Evolutionary conservation across 1,140 invertebrate genomes (phyloP), one percentile per base, ranked within the genome.

Genomic region (Drosophila sturtevanti): DNA sequence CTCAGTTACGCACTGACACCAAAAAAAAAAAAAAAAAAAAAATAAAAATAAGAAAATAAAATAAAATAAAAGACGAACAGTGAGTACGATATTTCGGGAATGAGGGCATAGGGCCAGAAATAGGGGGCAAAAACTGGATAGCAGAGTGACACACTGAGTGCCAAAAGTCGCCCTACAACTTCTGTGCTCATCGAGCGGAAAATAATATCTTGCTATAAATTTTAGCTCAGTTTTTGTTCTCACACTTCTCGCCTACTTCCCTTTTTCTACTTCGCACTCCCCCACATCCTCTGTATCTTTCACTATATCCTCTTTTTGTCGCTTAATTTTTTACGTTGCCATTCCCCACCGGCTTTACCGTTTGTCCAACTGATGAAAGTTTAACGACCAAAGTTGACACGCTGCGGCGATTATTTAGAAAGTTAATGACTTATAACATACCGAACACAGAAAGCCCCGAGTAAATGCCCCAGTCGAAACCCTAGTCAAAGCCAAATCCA

Each of bases 161-260:
- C 77, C 84, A 89, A 89, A 89, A 84, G 80, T 89, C 85, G 80
- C 85, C 85, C 75, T 62, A 89, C 85, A 87, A 84, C 84, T 89
- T 89, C 79, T 80, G 77, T 89, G 84, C 84, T 89, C 84, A 89
- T 80, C 84, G 81, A 89, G 84, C 84, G 85, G 84, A 89, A 89
- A 89, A 89, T 89, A 89, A 89, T 89, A 89, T 89, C 85, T 79
- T 80, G 84, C 84, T 89, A 89, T 89, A 89, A 89, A 89, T 89
- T 89, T 89, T 52, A 58, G 76, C 75, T 79, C 79, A 74, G 71
- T 86, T 84, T 89, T 89, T 79, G 16, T 35, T 37, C 27, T 48
- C 62, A 22, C 44, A 12, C 34, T 63, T 34, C 48, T 54, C 37
- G 12, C 48, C 9, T 31, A 52, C 10, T 7, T 58, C 31, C 21